Base-by-base conservation (phyloP, 2,113 vertebrate species). In the Nycticebus coucang region DNA sequence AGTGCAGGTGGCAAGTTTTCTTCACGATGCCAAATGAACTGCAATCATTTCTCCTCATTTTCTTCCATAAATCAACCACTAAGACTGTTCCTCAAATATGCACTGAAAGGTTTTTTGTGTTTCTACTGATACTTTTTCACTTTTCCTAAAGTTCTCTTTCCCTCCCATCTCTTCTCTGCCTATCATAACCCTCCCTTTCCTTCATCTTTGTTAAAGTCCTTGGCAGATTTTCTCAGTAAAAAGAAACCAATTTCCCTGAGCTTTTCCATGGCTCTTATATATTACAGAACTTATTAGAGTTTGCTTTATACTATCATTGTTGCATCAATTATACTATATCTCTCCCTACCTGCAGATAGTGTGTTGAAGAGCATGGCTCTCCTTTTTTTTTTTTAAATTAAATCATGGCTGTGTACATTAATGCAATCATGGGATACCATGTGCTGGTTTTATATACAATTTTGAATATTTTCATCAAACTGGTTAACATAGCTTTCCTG, bases 171-270 rank as follows among this genome's bases (percentile, higher is more conserved):
- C 80, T 80, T 80, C 21, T 85, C 35, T 75, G 37, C 10, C 35
- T 64, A 71, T 7, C 10, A 17, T 30, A 87, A 50, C 26, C 92
- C 75, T 88, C 35, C 12, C 15, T 96, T 93, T 45, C 14, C 10
- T 83, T 17, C 10, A 57, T 74, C 24, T 89, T 85, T 66, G 19
- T 74, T 84, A 89, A 89, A 78, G 60, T 50, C 13, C 30, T 78
- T 57, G 22, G 3, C 28, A 64, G 77, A 87, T 69, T 66, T 79
- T 71, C 30, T 91, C 12, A 72, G 24, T 66, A 33, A 82, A 91
- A 96, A 64, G 7, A 83, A 82, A 5, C 5, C 22, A 15, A 74
- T 71, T 79, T 71, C 35, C 72, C 30, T 84, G 24, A 64, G 35
- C n/a, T 26, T 4, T 19, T 64, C 41, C 24, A n/a, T 28, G 21